Base-by-base conservation (phyloP, 2,888 invertebrate genomes). In the Ectropis crepuscularia region DNA sequence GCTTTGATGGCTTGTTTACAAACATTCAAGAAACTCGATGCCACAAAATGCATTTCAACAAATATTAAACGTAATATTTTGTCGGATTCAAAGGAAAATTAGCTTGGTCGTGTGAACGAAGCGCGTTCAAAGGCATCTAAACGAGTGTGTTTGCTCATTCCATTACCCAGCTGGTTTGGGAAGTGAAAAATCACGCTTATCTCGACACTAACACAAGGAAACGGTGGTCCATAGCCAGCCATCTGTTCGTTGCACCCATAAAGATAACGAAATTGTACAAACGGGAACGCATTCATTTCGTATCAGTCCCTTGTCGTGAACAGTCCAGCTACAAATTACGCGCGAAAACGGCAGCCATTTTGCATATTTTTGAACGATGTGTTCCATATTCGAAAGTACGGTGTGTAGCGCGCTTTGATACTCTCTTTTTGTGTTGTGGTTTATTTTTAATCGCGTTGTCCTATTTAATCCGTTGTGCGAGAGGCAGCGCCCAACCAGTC, bases 161-260 rank as follows among this genome's bases (percentile, higher is more conserved):
- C 84, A 89, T 90, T 88, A 90, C 81, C 72, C 85, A 85, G 87
- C 86, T 86, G 85, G 88, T 88, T 90, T 87, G 86, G 89, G 87
- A 90, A 88, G 89, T 90, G 87, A 90, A 91, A 90, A 91, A 90
- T 90, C 91, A 90, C 89, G 90, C 89, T 90, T 92, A 92, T 92
- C 90, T 90, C 81, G 76, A 75, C 74, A 80, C 85, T 84, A 87
- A 88, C 87, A 83, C 78, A 79, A 83, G 84, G 87, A 86, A 87
- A 82, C 88, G 81, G 86, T 87, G 89, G 88, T 87, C 87, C 85
- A 81, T 80, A 82, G 78, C 79, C 80, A 84, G 86, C 86, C 92
- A 91, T 92, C 90, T 91, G 92, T 90, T 90, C 90, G 90, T 91
- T 92, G 92, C 92, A 91, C 90, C 86, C 92, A 88, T 89, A 89